Base-by-base conservation (phyloP, 2,113 vertebrate genomes). In the Phrynosoma platyrhinos region DNA sequence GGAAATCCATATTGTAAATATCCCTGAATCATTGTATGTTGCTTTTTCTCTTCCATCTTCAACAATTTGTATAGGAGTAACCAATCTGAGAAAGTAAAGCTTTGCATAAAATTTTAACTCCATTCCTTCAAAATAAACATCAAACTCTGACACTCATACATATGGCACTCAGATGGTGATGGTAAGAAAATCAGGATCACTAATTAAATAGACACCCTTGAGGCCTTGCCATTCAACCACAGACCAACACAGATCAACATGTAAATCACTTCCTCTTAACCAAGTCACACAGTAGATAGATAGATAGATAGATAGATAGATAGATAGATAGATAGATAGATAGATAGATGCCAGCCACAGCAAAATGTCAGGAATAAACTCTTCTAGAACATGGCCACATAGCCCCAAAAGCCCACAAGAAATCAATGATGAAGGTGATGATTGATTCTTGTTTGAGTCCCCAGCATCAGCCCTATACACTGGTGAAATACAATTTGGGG, bases 71-170 rank as follows among this genome's bases (percentile, higher is more conserved):
- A 98, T 98, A 93, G 99, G 99, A 91, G 99, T 97, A 2, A 95
- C 98, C 94, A 99, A 97, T 87, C 99, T 99, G n/a, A 99, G 98
- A 92, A 99, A 99, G 91, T 99, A 99, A 0, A 99, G 99, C 88
- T 99, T 98, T 55, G 97, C 98, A 55, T 97, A 99, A 93, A 99
- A 99, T 86, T 98, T 99, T 81, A 99, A 98, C 58, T 99, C 98
- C 4, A 96, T 95, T 25, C 98, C 99, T 86, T 99, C 98, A 23
- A 99, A 97, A 92, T 96, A 98, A 2, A 99, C 91, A 9, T 99
- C 98, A 83, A 99, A 98, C 95, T 99, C 99, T 0, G 98, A 98
- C 30, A 97, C 97, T 88, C 96, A 97, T 58, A 98, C 98, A 90
- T 98, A 98, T 55, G 98, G 99, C 62, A 99, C 97, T 25, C 96